These are phyloP conservation scores for Drosophila lini DNA, from an alignment of 1,140 invertebrate species.

Conservation along the genomic window DNA sequence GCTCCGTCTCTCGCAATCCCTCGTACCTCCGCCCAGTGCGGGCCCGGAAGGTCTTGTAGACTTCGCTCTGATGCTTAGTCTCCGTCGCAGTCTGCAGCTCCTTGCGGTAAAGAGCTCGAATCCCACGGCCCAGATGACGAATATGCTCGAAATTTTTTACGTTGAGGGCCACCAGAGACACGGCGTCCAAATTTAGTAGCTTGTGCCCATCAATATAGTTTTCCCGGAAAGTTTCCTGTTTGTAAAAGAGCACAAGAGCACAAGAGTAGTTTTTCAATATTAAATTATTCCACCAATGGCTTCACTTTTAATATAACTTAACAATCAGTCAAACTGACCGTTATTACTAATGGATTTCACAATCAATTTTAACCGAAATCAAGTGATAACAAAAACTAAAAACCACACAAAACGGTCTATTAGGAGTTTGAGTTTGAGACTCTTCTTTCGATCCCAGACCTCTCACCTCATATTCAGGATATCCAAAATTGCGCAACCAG, in stretches of 20 bases:
- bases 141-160: slow-evolving; percentile 77
- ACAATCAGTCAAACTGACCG: background rate
- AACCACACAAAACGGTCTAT: no score
- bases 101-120: slow-evolving; percentile 67
- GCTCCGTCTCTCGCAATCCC: slow-evolving; percentile 60
- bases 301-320: background rate
- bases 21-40: slow-evolving; percentile 69
- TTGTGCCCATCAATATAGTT: slow-evolving; percentile 77
- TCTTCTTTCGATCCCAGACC: no score
- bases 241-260: background rate
- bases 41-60: slow-evolving; percentile 68
- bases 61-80: slow-evolving; percentile 59
- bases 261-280: fast-evolving
- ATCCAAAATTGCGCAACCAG: slow-evolving; percentile 71
- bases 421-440: no score
- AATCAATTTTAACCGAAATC: no score
- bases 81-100: slow-evolving; percentile 64
- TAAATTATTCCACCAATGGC: background rate
- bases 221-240: slow-evolving; percentile 71
- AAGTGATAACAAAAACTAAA: no score
- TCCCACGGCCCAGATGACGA: slow-evolving; percentile 66
- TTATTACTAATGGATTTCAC: no score
- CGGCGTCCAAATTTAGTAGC: slow-evolving; percentile 72
- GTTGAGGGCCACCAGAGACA: slow-evolving; percentile 69
- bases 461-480: slow-evolving; percentile 74